phyloP scores from a whole-genome alignment of 1,140 invertebrate species.

The Mercenaria mercenaria region DNA sequence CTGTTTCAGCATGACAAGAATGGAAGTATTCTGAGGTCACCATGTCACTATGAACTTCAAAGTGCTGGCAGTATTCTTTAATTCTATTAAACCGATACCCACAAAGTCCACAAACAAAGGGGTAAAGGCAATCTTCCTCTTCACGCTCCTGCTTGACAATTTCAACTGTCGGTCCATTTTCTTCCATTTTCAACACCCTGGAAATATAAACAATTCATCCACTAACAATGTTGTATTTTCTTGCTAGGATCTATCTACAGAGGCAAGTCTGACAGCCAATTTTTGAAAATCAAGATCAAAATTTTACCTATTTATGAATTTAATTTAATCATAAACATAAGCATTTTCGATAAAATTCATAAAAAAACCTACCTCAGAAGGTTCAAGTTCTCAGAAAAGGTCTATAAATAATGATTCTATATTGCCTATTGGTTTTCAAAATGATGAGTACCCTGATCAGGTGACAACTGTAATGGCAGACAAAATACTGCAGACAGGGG shows the following conservation, averaged over 20 bases:
- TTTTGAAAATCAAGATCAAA: neutral
- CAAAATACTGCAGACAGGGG: too few species aligned
- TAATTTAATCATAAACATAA: neutral
- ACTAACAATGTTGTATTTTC: neutral
- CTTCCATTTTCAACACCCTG: neutral
- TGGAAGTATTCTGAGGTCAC: conserved; percentile 19
- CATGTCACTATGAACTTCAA: conserved; percentile 38
- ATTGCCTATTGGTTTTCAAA: too few species aligned
- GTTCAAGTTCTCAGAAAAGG: too few species aligned
- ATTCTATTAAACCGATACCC: conserved; percentile 28
- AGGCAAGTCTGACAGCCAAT: neutral
- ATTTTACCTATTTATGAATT: neutral
- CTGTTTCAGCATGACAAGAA: neutral
- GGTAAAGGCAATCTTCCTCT: neutral
- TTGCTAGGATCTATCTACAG: neutral
- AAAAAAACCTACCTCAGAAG: too few species aligned
- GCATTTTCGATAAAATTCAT: too few species aligned
- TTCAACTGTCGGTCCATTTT: neutral
- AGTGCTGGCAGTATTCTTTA: neutral
- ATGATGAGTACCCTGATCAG: too few species aligned
- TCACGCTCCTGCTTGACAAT: neutral
- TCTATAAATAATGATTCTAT: too few species aligned
- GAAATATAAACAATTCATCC: neutral
- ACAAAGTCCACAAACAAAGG: conserved; percentile 41
- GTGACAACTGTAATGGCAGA: too few species aligned